A percentile compares a stretch with the other conserved stretches of the same genome.
Conservation (phyloP, 2,888 invertebrate genomes). For the Slavum lentiscoides region DNA sequence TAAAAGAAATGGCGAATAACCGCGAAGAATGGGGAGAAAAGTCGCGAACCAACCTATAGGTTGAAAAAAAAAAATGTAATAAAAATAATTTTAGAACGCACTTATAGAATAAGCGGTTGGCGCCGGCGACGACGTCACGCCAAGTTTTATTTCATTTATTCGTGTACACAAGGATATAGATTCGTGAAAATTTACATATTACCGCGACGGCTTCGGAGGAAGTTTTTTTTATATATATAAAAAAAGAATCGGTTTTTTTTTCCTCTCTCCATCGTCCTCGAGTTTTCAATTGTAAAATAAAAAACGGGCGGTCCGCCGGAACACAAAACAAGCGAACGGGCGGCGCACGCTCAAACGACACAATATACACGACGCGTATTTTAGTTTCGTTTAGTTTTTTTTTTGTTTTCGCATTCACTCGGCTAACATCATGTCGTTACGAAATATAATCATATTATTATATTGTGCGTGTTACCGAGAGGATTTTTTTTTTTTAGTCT, state of each 20-base stretch:
- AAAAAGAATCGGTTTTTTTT: background rate
- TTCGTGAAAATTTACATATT: background rate
- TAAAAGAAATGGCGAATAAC: no score
- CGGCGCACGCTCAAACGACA: background rate
- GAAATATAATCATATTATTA: background rate
- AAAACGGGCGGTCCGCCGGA: background rate
- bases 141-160: no score
- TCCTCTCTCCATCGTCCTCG: no score
- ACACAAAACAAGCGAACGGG: background rate
- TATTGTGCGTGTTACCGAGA: background rate
- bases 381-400: background rate
- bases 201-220: background rate
- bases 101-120: no score
- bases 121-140: no score
- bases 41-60: no score
- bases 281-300: constrained; percentile 20
- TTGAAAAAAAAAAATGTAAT: no score
- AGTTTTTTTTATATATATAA: background rate
- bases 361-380: background rate
- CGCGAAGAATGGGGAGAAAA: no score
- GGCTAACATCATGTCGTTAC: no score
- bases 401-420: background rate
- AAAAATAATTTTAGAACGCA: no score
- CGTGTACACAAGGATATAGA: no score
- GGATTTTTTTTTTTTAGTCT: background rate